Evolutionary conservation across 1,140 invertebrate genomes (phyloP).

Genomic region (Cepaea nemoralis): DNA sequence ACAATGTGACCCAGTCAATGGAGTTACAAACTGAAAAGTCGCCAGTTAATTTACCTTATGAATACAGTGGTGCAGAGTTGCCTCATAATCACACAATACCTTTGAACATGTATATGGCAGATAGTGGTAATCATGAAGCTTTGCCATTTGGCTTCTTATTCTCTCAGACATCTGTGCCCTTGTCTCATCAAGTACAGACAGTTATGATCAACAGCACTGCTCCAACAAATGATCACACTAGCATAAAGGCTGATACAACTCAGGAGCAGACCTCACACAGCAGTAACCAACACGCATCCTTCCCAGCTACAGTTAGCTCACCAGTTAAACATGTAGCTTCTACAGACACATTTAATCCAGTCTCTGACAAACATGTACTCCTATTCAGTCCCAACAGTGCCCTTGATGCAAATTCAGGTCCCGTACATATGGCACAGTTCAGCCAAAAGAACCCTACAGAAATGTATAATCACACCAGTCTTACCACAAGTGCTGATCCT

Average conservation of each 20-base stretch:
- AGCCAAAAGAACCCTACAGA: background rate
- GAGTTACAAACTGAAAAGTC: background rate
- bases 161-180: background rate
- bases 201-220: background rate
- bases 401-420: background rate
- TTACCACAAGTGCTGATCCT: background rate
- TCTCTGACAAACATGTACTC: background rate
- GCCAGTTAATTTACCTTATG: conserved; percentile 2
- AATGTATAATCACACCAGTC: background rate
- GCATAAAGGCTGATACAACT: too few species aligned
- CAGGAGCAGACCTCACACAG: background rate
- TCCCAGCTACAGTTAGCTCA: background rate
- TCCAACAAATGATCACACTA: background rate
- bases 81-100: conserved; percentile 9
- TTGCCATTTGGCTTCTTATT: background rate
- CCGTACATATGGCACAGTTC: background rate
- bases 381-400: background rate
- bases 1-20: background rate
- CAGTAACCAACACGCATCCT: background rate
- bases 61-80: background rate
- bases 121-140: conserved; percentile 1
- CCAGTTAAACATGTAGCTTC: background rate
- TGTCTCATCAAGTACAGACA: background rate
- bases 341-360: background rate
- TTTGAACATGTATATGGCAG: background rate